A percentile compares a stretch with the other conserved stretches of the same genome.
Evolutionary conservation across 2,888 invertebrate species (phyloP).

Genomic region (Smittia aterrima): DNA sequence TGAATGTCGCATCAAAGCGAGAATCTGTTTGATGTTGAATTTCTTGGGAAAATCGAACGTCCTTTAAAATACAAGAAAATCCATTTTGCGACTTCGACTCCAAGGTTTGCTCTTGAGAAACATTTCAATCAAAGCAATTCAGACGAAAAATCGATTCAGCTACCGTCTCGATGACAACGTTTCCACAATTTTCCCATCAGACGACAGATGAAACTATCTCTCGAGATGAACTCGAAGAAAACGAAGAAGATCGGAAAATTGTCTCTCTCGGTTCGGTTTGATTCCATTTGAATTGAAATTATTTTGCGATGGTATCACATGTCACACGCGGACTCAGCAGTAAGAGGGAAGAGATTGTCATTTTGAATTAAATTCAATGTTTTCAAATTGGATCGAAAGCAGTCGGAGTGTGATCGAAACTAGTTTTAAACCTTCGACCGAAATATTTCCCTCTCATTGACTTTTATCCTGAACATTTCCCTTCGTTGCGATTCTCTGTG

Average conservation of each 20-base stretch:
- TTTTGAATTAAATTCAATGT: slow-evolving; percentile 18
- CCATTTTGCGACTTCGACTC: too few relatives aligned
- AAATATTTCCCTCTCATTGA: neutral
- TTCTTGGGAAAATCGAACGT: too few relatives aligned
- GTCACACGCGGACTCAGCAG: neutral
- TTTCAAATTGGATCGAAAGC: neutral
- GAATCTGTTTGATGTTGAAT: too few relatives aligned
- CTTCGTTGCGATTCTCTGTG: too few relatives aligned
- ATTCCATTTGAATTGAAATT: slow-evolving; percentile 7
- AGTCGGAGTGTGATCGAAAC: neutral
- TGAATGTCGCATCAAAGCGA: too few relatives aligned
- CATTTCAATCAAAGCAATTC: too few relatives aligned
- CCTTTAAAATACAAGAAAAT: too few relatives aligned
- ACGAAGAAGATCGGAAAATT: neutral
- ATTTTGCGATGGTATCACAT: neutral
- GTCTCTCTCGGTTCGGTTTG: neutral
- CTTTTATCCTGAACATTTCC: neutral
- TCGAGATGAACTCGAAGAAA: neutral
- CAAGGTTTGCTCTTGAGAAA: too few relatives aligned
- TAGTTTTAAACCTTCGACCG: neutral
- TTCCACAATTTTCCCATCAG: neutral
- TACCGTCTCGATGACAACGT: too few relatives aligned
- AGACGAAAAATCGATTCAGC: too few relatives aligned
- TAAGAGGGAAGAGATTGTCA: neutral
- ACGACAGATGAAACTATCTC: neutral